Evolutionary conservation across 64 coral and sea anemone species (phyloP), one percentile per base, ranked within the genome.

Genomic region (Actinia equina): DNA sequence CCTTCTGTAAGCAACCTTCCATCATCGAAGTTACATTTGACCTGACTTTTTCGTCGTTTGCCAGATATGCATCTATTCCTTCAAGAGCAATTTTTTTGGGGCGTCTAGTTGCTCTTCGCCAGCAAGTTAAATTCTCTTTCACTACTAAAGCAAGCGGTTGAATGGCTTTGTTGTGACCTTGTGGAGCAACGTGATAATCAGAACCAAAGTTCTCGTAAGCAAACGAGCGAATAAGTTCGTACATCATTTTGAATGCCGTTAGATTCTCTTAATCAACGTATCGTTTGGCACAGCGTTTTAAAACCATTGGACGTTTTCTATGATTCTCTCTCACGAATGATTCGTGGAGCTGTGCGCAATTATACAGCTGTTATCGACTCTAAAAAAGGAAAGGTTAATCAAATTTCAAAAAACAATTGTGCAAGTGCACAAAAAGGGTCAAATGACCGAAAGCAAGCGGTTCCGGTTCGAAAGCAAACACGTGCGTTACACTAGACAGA

Each of bases 81-180:
- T 85, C 83, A 9, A 85, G 30, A 27, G 62, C 83, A 3, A 85
- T 59, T 53, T 59, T 85, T 17, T n/a, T 58, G 3, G 43, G 49
- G 2, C 83, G 18, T 59, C n/a, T 85, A 10, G 17, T 58, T 18
- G 43, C 19, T 58, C 57, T 42, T 59, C 22, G 10, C 52, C 59
- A 53, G n/a, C 19, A 85, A 13, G 83, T 7, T 22, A 41, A 17
- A 8, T 53, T 42, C 8, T 85, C 53, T 37, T 85, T 85, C 16
- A 18, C 83, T 37, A 85, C 53, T 18, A 85, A 30, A 37, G 83
- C 59, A 7, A 85, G 55, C 26, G 83, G 83, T 60, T 85, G 53
- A 17, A 85, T 58, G 5, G 83, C 3, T 17, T 59, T 85, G 19
- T 85, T 59, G 2, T 63, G 52, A 17, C 83, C 56, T 58, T 85